Base-by-base conservation (phyloP, 30 jellyfish, hydroid and myxozoan species). In the Hydra vulgaris region DNA sequence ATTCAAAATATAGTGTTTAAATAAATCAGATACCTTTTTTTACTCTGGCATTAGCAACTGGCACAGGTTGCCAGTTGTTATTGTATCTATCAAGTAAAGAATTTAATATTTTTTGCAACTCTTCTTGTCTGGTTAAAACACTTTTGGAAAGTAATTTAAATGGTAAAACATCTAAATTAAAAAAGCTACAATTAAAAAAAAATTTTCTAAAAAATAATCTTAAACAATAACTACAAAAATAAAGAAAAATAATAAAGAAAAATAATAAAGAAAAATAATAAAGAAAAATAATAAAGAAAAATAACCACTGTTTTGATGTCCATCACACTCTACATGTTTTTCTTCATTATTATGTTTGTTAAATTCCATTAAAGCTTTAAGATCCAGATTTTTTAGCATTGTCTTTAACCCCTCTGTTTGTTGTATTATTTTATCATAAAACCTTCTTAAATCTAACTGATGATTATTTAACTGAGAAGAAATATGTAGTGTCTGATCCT, bases 381-480 rank as follows among this genome's bases (percentile, higher is more conserved):
- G 92, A 78, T 94, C 99, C 21, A 94, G 86, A 70, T 85, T 86
- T 20, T 88, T 86, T 18, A 94, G 89, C 95, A 94, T 88, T 21
- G 83, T 86, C 74, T 94, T 94, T 78, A 94, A 54, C 52, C 99
- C 99, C 70, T 94, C 99, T 0, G 99, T 87, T 68, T 94, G 99
- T 74, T 87, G 99, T 71, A 95, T 88, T 8, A 94, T 94, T 78
- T 96, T 81, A 80, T 88, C 96, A 74, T 94, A 94, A 61, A 94
- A 94, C 7, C 99, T 96, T 15, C 99, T 87, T 72, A 94, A 88
- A 71, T 94, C 99, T 15, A 96, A 52, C 55, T 94, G 99, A 72
- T 94, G 99, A 8, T 95, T 79, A 8, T 95, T 96, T n/a, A 94
- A 86, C 74, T 94, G 99, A 0, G 99, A 94, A 17, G 99, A 89